phyloP scores from a whole-genome alignment of 2,888 invertebrate genomes.

The Scaeva pyrastri region DNA sequence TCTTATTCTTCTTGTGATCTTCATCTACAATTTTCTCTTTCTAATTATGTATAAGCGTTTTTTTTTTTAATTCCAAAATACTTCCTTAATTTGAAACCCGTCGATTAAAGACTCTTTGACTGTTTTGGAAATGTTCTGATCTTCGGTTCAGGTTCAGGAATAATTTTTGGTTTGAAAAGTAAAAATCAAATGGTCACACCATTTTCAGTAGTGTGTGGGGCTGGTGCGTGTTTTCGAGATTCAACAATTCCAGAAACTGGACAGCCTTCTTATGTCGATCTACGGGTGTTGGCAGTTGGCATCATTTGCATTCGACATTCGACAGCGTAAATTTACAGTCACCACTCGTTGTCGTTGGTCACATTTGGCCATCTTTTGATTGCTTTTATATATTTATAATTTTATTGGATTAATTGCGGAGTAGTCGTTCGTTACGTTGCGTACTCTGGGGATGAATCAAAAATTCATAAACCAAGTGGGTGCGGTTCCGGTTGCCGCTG shows the following conservation, averaged over 20 bases:
- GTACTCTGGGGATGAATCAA: conserved; percentile 68
- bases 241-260: conserved; percentile 58
- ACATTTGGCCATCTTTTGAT: conserved; percentile 73
- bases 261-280: conserved; percentile 71
- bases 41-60: too few species aligned
- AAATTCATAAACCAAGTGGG: conserved; percentile 72
- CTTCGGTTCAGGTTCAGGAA: too few species aligned
- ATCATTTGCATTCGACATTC: conserved; percentile 73
- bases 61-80: too few species aligned
- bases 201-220: not conserved
- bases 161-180: too few species aligned
- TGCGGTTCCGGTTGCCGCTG: conserved; percentile 71
- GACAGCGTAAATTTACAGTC: conserved; percentile 50
- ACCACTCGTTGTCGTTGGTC: conserved; percentile 27
- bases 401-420: conserved; percentile 72
- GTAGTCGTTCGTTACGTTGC: conserved; percentile 38
- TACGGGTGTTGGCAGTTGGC: conserved; percentile 63
- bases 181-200: conserved; percentile 11
- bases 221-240: conserved; percentile 45
- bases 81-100: too few species aligned
- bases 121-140: too few species aligned
- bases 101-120: too few species aligned
- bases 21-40: too few species aligned
- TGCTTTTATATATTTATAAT: conserved; percentile 63
- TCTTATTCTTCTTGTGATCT: too few species aligned